Percentiles rank a stretch among this genome's conserved stretches.
phyloP scores from a whole-genome alignment of 2,888 invertebrate species.

The Macaria liturata region DNA sequence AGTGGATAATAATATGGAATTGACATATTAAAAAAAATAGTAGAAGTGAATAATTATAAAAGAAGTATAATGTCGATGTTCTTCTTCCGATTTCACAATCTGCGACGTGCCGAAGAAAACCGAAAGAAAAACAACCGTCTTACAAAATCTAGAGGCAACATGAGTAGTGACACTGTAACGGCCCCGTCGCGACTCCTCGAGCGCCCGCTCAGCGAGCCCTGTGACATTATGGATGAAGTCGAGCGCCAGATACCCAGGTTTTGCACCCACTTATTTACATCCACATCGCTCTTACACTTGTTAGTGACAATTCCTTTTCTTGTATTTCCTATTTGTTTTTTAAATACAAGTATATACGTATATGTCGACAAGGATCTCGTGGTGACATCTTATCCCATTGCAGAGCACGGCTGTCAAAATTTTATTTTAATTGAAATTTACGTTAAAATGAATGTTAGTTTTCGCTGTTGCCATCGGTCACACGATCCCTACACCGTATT shows the following conservation, averaged over 20 bases:
- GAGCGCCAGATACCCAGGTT: constrained; percentile 97
- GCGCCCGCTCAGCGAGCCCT: constrained; percentile 91
- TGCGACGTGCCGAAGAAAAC: constrained; percentile 91
- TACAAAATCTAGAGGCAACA: constrained; percentile 53
- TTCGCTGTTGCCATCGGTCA: too few species aligned
- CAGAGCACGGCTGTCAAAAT: too few species aligned
- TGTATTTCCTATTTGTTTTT: too few species aligned
- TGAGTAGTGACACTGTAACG: constrained; percentile 84
- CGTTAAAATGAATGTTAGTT: too few species aligned
- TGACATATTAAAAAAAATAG: too few species aligned
- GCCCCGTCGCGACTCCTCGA: constrained; percentile 93
- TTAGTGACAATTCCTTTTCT: constrained; percentile 6
- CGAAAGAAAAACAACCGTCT: constrained; percentile 55
- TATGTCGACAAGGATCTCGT: too few species aligned
- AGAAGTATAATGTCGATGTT: constrained; percentile 93
- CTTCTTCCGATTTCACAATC: constrained; percentile 97
- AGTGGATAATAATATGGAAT: too few species aligned
- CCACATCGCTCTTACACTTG: not conserved
- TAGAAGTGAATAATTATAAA: constrained; percentile 34
- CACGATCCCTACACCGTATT: too few species aligned
- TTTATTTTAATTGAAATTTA: too few species aligned
- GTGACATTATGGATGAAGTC: constrained; percentile 95
- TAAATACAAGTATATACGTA: too few species aligned
- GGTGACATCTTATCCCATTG: too few species aligned
- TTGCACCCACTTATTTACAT: constrained; percentile 29